These are phyloP conservation scores for Paragorgia papillata DNA, from an alignment of 92 coral and sea anemone genomes.

Conservation along the genomic window DNA sequence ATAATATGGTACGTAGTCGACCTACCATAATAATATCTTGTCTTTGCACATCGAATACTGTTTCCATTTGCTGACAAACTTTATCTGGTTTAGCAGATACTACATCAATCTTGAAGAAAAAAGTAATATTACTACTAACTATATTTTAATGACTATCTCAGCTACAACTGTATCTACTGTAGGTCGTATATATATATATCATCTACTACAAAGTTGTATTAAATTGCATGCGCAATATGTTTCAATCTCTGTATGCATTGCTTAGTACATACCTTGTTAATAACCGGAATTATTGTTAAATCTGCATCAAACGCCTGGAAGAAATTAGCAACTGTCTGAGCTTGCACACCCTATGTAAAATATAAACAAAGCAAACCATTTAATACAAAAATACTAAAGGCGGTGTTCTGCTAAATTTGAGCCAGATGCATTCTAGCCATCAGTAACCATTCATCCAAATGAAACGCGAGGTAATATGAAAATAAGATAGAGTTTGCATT, in stretches of 20 bases:
- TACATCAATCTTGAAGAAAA: slow-evolving; percentile 67
- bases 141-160: too few relatives aligned
- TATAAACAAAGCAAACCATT: not conserved
- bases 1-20: not conserved
- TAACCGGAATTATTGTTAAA: slow-evolving; percentile 80
- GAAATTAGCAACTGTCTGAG: slow-evolving; percentile 93
- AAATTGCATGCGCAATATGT: too few relatives aligned
- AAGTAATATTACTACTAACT: not conserved
- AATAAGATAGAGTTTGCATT: too few relatives aligned
- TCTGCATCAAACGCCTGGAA: slow-evolving; percentile 87
- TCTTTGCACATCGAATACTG: slow-evolving; percentile 67
- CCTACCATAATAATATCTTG: slow-evolving; percentile 73
- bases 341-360: slow-evolving; percentile 86
- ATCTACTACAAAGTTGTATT: too few relatives aligned
- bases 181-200: too few relatives aligned
- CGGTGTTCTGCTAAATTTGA: too few relatives aligned
- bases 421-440: too few relatives aligned
- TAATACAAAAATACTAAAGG: too few relatives aligned
- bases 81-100: slow-evolving; percentile 81
- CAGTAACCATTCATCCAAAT: too few relatives aligned
- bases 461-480: too few relatives aligned
- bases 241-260: not conserved
- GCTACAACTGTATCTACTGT: too few relatives aligned
- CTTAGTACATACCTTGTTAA: slow-evolving; percentile 81
- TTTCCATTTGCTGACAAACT: slow-evolving; percentile 88